phyloP scores from a whole-genome alignment of 2,888 invertebrate genomes.

The Machimus rusticus region DNA sequence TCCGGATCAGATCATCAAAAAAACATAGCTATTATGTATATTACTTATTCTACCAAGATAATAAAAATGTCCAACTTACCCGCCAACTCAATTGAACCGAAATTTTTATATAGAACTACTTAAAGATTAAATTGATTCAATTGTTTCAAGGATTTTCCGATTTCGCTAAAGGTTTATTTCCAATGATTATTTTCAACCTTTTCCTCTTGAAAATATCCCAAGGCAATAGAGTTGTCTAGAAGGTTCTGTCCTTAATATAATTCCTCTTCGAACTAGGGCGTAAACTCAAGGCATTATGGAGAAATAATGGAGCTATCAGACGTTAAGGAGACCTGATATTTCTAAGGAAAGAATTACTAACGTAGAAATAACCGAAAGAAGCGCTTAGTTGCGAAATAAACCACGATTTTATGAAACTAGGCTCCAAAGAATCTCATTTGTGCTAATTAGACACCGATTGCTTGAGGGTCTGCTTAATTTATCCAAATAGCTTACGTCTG shows the following conservation, averaged over 20 bases:
- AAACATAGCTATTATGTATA: no score
- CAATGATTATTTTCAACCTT: neutral
- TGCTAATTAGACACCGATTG: conserved; percentile 19
- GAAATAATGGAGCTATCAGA: neutral
- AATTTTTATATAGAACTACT: neutral
- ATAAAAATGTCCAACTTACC: no score
- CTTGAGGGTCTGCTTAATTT: neutral
- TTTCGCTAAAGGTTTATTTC: neutral
- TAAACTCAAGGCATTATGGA: neutral
- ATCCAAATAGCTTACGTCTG: neutral
- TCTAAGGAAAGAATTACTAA: neutral
- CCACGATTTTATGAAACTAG: neutral
- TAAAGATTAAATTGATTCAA: neutral
- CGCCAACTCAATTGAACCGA: neutral
- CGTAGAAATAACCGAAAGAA: neutral
- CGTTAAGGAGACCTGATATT: neutral
- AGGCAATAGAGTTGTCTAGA: neutral
- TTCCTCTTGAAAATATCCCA: neutral
- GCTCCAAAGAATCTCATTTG: neutral
- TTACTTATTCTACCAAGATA: no score
- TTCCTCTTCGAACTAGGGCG: neutral
- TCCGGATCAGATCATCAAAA: no score
- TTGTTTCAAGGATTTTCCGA: neutral
- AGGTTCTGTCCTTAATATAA: neutral
- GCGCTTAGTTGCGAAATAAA: neutral